A percentile compares a stretch with the other conserved stretches of the same genome.
These are phyloP conservation scores for Lottia scabra DNA, from an alignment of 2,888 invertebrate genomes.

Conservation along the genomic window DNA sequence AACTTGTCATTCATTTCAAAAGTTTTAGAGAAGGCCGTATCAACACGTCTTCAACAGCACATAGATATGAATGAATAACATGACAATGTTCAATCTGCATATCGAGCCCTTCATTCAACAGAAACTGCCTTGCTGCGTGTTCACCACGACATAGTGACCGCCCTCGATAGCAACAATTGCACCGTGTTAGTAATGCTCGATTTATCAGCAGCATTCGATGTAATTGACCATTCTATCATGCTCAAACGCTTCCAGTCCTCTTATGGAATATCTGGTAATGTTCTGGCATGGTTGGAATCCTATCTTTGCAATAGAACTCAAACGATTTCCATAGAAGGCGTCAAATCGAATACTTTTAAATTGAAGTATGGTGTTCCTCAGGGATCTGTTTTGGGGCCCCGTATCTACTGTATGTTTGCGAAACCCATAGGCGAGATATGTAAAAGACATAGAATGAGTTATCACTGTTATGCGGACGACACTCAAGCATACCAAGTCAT, in stretches of 20 bases:
- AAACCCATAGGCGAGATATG: slow-evolving; percentile 2
- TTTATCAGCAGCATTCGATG: no score
- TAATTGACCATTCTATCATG: no score
- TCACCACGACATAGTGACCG: slow-evolving; percentile 10
- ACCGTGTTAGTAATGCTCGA: background rate
- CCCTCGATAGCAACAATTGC: slow-evolving; percentile 4
- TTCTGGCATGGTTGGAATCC: slow-evolving; percentile 4
- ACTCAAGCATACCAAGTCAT: slow-evolving; percentile 11
- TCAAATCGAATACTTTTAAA: background rate
- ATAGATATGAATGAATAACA: background rate
- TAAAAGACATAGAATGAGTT: slow-evolving; percentile 2
- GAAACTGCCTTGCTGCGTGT: slow-evolving; percentile 11
- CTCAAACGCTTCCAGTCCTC: no score
- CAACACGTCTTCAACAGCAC: slow-evolving; percentile 1
- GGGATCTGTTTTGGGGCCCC: slow-evolving; percentile 10
- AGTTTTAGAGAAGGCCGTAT: slow-evolving; percentile 6
- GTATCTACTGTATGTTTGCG: slow-evolving; percentile 5
- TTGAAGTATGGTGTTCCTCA: slow-evolving; percentile 14
- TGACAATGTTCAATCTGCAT: slow-evolving; percentile 13
- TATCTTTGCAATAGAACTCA: slow-evolving; percentile 9
- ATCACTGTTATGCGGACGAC: slow-evolving; percentile 12
- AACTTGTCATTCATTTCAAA: slow-evolving; percentile 14
- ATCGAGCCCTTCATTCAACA: slow-evolving; percentile 15
- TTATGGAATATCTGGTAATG: no score
- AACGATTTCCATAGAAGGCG: background rate